Evolutionary conservation across 1,140 invertebrate species (phyloP).

Genomic region (Papilio glaucus): DNA sequence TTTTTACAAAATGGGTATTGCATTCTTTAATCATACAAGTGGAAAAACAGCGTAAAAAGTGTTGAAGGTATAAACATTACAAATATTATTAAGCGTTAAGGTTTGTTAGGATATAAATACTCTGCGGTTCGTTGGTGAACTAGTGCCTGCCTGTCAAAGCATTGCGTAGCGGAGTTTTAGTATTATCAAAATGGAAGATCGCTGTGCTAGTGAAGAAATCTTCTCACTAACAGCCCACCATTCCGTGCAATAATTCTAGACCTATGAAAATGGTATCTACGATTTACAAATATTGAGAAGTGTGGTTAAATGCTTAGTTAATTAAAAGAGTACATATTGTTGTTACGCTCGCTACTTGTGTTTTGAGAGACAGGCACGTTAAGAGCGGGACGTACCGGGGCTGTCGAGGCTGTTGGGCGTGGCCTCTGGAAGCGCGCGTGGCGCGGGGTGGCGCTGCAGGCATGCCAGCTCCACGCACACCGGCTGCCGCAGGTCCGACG

Average conservation of each 20-base stretch:
- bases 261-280: not conserved
- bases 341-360: not conserved
- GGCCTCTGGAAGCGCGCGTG: conserved; percentile 76
- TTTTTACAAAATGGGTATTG: not conserved
- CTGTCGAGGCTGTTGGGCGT: conserved; percentile 83
- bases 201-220: not conserved
- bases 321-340: too few species aligned
- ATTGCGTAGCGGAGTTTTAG: not conserved
- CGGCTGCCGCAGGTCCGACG: conserved; percentile 90
- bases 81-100: not conserved
- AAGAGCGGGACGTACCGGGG: conserved; percentile 62
- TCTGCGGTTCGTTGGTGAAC: not conserved
- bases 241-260: not conserved
- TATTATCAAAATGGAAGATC: not conserved
- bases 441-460: conserved; percentile 83
- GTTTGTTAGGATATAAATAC: not conserved
- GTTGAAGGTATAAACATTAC: not conserved
- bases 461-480: conserved; percentile 91
- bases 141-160: conserved; percentile 13
- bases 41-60: not conserved
- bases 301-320: too few species aligned
- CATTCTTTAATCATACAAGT: not conserved
- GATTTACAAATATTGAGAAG: not conserved
- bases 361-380: conserved; percentile 24
- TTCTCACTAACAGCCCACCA: not conserved